Percentiles rank a stretch among this genome's conserved stretches.
Conservation (phyloP, 2,113 vertebrate species). For the Scopus umbretta region DNA sequence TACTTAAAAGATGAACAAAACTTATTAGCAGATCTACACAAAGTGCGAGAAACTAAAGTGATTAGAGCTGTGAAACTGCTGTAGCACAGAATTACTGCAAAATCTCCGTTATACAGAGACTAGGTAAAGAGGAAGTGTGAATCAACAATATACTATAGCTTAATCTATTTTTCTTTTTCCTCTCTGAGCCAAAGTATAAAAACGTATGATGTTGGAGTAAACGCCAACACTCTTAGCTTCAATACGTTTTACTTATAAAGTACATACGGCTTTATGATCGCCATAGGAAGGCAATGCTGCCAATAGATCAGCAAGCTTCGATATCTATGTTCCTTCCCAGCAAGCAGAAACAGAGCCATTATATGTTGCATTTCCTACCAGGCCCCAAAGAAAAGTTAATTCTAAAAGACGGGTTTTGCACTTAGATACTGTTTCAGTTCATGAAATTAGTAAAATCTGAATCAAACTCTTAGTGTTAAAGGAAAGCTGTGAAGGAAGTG, state of each 20-base stretch:
- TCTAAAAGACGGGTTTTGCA: neutral
- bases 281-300: neutral
- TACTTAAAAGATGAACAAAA: slow-evolving; percentile 20
- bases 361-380: neutral
- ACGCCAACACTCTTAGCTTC: neutral
- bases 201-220: neutral
- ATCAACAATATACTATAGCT: neutral
- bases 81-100: neutral
- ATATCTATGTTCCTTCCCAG: neutral
- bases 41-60: slow-evolving; percentile 30
- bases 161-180: neutral
- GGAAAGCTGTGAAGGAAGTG: neutral
- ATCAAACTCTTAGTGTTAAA: neutral
- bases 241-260: neutral
- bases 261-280: neutral
- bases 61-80: neutral
- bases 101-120: neutral
- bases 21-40: no score
- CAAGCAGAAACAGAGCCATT: neutral
- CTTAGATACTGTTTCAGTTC: neutral
- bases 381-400: neutral
- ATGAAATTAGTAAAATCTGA: neutral
- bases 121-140: neutral
- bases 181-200: neutral
- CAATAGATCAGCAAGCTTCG: neutral